These are phyloP conservation scores for Lamproptera curius DNA, from an alignment of 2,888 invertebrate species.

Conservation along the genomic window DNA sequence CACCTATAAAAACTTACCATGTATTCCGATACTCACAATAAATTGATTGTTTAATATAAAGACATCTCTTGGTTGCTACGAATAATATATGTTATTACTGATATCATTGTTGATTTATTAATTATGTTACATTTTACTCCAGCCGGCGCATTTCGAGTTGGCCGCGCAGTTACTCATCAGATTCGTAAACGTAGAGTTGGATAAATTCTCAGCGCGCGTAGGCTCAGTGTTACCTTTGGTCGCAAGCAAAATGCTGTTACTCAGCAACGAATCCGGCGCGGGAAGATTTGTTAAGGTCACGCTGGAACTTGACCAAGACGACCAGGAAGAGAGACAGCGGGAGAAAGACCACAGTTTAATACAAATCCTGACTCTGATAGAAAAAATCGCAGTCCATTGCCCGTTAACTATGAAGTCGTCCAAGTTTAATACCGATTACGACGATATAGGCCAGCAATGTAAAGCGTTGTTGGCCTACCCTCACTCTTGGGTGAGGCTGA, in stretches of 20 bases:
- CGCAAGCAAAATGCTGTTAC: slow-evolving; percentile 69
- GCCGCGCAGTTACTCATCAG: slow-evolving; percentile 88
- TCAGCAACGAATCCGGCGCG: slow-evolving; percentile 66
- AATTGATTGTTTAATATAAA: too few species aligned
- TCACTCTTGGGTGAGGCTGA: slow-evolving; percentile 91
- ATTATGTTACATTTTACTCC: too few species aligned
- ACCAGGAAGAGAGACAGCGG: slow-evolving; percentile 79
- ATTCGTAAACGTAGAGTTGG: slow-evolving; percentile 87
- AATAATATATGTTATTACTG: too few species aligned
- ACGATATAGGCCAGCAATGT: slow-evolving; percentile 81
- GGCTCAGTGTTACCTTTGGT: slow-evolving; percentile 79
- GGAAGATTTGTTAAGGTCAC: slow-evolving; percentile 80
- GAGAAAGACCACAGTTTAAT: slow-evolving; percentile 86
- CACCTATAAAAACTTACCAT: too few species aligned
- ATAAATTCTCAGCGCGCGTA: slow-evolving; percentile 83
- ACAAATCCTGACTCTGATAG: slow-evolving; percentile 83
- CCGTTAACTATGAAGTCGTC: slow-evolving; percentile 75
- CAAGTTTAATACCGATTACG: slow-evolving; percentile 62
- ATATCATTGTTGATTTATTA: too few species aligned
- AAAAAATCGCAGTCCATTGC: slow-evolving; percentile 83
- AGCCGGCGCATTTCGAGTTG: slow-evolving; percentile 84
- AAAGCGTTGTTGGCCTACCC: slow-evolving; percentile 87
- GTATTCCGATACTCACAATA: too few species aligned
- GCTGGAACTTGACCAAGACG: slow-evolving; percentile 53
- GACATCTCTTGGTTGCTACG: too few species aligned